These are phyloP conservation scores for Hyposoter dolosus DNA, from an alignment of 2,888 invertebrate species.

Conservation along the genomic window DNA sequence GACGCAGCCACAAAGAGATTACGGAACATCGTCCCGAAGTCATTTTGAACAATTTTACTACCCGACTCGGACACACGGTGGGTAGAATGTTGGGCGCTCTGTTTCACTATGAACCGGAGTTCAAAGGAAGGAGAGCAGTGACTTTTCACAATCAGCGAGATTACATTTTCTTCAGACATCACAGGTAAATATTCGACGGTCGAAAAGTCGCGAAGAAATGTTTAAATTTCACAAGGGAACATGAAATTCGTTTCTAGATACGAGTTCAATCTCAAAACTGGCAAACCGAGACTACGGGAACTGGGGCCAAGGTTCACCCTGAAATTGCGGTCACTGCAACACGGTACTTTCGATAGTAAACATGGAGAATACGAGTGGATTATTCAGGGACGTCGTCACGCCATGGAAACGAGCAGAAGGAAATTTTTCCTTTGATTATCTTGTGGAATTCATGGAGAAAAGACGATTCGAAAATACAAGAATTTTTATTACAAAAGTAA, in stretches of 20 bases:
- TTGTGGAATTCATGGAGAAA: constrained; percentile 7
- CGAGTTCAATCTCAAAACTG: constrained; percentile 93
- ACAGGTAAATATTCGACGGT: constrained; percentile 87
- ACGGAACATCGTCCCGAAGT: constrained; percentile 96
- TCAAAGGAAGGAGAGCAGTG: constrained; percentile 95
- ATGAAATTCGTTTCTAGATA: constrained; percentile 87
- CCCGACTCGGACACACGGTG: constrained; percentile 95
- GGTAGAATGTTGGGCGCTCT: constrained; percentile 97
- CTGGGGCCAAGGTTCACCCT: constrained; percentile 99
- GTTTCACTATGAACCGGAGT: constrained; percentile 98
- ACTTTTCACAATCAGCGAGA: constrained; percentile 99
- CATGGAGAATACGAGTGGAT: constrained; percentile 99
- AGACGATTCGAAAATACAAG: constrained; percentile 12
- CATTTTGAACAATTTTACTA: constrained; percentile 97
- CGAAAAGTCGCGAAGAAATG: background rate
- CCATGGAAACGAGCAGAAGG: constrained; percentile 96
- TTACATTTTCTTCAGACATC: constrained; percentile 99
- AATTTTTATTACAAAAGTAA: constrained; percentile 31
- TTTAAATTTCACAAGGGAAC: background rate
- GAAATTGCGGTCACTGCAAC: constrained; percentile 95
- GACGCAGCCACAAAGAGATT: constrained; percentile 92
- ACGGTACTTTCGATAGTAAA: constrained; percentile 98
- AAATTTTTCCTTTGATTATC: constrained; percentile 93
- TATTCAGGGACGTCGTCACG: constrained; percentile 94
- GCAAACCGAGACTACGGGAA: constrained; percentile 93